Evolutionary conservation across 2,888 invertebrate genomes (phyloP).

Genomic region (Metacarcinus magister): DNA sequence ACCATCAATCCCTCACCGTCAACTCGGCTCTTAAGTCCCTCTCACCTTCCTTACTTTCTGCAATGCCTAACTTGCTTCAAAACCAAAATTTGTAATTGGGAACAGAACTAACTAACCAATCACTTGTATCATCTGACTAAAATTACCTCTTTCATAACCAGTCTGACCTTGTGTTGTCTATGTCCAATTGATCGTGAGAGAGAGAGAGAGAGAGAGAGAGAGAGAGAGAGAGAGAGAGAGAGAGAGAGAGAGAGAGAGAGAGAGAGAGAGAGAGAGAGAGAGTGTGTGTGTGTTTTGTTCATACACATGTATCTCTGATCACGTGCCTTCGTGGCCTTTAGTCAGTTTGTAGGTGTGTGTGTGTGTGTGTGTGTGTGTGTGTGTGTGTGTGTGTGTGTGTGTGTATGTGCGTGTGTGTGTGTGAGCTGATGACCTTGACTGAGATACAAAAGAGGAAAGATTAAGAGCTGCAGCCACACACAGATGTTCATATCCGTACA

Average conservation of each 20-base stretch:
- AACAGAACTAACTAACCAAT: not conserved
- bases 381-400: conserved; percentile 26
- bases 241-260: conserved; percentile 2
- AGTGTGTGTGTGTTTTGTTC: not conserved
- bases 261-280: not conserved
- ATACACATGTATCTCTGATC: not conserved
- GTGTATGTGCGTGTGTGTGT: conserved; percentile 5
- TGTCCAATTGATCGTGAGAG: not conserved
- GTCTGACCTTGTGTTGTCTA: not conserved
- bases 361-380: conserved; percentile 35
- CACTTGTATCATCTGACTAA: not conserved
- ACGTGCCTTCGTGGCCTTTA: not conserved
- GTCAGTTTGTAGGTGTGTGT: not conserved
- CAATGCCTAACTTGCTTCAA: not conserved
- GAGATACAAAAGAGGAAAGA: too few relatives aligned
- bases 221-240: conserved; percentile 11
- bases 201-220: conserved; percentile 26
- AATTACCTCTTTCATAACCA: not conserved
- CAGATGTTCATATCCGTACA: not conserved
- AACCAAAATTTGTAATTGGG: not conserved
- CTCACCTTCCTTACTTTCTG: not conserved
- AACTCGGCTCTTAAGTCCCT: not conserved
- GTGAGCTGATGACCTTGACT: not conserved
- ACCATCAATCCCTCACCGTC: too few relatives aligned
- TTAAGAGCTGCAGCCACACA: not conserved